Evolutionary conservation across 2,113 vertebrate species (phyloP).

Genomic region (Cisticola juncidis): DNA sequence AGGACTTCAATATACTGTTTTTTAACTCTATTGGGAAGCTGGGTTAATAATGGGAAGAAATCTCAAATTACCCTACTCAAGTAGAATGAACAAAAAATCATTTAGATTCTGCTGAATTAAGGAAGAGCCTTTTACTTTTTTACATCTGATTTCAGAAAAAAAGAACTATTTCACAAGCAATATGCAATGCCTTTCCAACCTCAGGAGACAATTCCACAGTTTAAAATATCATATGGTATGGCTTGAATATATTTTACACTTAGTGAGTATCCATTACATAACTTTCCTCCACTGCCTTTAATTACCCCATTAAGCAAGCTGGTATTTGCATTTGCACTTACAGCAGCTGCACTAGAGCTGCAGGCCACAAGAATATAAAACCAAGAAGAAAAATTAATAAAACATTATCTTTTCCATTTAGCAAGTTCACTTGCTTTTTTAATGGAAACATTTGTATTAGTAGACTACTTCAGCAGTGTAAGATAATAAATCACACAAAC

Average conservation of each 20-base stretch:
- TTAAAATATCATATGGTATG: background rate
- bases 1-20: background rate
- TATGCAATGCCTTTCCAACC: background rate
- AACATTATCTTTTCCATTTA: conserved; percentile 45
- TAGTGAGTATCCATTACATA: background rate
- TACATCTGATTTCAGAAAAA: background rate
- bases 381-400: conserved; percentile 49
- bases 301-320: conserved; percentile 38
- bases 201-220: background rate
- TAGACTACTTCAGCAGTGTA: conserved; percentile 19
- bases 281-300: conserved; percentile 18
- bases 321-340: conserved; percentile 32
- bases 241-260: background rate
- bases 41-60: background rate
- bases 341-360: conserved; percentile 24
- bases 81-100: background rate
- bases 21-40: background rate
- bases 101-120: background rate
- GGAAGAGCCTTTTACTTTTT: background rate
- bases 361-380: conserved; percentile 42
- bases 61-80: background rate
- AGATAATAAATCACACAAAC: conserved; percentile 56
- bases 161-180: background rate
- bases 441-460: conserved; percentile 64
- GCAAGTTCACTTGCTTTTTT: conserved; percentile 30